Percentiles rank a stretch among this genome's conserved stretches.
Conservation (phyloP, 2,797 vertebrate species). For the Anguilla obscura region DNA sequence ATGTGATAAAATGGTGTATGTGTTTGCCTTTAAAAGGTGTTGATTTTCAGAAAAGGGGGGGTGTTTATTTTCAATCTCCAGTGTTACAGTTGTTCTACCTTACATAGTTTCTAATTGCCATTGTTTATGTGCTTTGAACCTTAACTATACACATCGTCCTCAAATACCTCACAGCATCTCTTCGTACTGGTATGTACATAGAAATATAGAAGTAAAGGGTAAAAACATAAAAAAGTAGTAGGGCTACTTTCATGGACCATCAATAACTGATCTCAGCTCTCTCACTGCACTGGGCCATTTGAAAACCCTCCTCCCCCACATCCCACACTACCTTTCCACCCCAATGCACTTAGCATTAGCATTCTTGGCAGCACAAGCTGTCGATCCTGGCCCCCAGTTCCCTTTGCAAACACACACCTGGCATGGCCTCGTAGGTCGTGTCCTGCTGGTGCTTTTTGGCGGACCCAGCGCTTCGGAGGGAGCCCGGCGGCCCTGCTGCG, state of each 20-base stretch:
- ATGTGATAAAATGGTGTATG: no score
- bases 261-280: constrained; percentile 9
- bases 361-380: constrained; percentile 38
- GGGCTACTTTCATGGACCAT: no score
- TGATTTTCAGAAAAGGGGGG: no score
- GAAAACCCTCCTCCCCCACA: constrained; percentile 34
- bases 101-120: no score
- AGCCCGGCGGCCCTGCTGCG: constrained; percentile 65
- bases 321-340: background rate
- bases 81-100: no score
- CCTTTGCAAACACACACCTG: constrained; percentile 77
- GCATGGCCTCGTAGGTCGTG: constrained; percentile 74
- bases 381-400: constrained; percentile 29
- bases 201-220: no score
- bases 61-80: no score
- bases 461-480: constrained; percentile 57
- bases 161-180: background rate
- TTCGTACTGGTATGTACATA: background rate
- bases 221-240: no score
- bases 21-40: no score
- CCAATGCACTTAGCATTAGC: constrained; percentile 40
- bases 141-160: background rate
- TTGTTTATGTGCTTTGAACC: no score
- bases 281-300: constrained; percentile 14
- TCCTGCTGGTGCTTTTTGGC: constrained; percentile 73